Percentiles rank a stretch among this genome's conserved stretches.
Conservation (phyloP, 2,797 vertebrate species). For the Masticophis lateralis region DNA sequence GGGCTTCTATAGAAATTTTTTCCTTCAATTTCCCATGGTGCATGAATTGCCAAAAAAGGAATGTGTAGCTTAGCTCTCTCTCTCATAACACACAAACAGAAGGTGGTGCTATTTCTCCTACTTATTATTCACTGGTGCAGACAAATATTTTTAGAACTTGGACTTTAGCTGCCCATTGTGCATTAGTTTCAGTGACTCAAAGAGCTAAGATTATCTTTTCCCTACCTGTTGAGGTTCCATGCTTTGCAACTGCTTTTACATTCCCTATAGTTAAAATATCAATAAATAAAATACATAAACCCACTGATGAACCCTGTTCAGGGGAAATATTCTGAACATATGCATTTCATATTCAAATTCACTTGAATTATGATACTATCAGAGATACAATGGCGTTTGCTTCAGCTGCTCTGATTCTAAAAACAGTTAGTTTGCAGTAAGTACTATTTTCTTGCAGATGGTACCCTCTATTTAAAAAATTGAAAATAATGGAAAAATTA, state of each 20-base stretch:
- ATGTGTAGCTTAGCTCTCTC: not conserved
- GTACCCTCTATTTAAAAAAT: not conserved
- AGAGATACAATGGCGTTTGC: not conserved
- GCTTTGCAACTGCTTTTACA: not conserved
- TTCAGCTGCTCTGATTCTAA: not conserved
- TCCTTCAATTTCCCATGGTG: not conserved
- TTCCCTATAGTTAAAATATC: not conserved
- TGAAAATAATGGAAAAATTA: not conserved
- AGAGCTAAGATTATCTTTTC: not conserved
- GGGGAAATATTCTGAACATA: not conserved
- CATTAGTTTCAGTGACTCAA: not conserved
- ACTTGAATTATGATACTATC: not conserved
- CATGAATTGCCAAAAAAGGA: not conserved
- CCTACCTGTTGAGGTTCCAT: not conserved
- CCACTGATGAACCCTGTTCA: not conserved
- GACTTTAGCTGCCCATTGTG: not conserved
- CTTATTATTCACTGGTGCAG: not conserved
- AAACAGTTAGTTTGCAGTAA: not conserved
- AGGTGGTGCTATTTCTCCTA: not conserved
- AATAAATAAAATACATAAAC: not conserved
- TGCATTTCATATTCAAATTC: not conserved
- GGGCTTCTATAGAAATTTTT: not conserved
- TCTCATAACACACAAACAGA: not conserved
- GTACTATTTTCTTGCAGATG: not conserved
- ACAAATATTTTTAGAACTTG: not conserved